These are phyloP conservation scores for Champsocephalus gunnari DNA, from an alignment of 2,797 vertebrate species.

Conservation along the genomic window DNA sequence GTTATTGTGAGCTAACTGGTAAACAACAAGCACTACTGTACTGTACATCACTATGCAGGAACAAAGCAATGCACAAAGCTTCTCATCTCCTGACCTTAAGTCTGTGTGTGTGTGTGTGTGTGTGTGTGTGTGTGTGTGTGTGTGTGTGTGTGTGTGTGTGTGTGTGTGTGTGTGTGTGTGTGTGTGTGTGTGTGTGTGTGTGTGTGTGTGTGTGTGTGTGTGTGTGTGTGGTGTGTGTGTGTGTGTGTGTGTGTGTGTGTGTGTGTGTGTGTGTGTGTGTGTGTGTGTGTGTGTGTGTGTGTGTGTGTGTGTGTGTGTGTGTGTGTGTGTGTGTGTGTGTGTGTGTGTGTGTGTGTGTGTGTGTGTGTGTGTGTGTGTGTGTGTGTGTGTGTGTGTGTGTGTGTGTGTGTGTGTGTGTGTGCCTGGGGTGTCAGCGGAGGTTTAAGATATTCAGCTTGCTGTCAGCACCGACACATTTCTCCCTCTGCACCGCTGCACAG, in stretches of 20 bases:
- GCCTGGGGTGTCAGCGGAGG: slow-evolving; percentile 81
- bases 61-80: slow-evolving; percentile 76
- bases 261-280: slow-evolving; percentile 21
- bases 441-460: slow-evolving; percentile 86
- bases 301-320: slow-evolving; percentile 34
- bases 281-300: slow-evolving; percentile 13
- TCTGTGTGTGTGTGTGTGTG: slow-evolving; percentile 11
- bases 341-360: slow-evolving; percentile 28
- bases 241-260: slow-evolving; percentile 25
- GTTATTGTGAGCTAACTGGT: slow-evolving; percentile 74
- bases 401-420: slow-evolving; percentile 20
- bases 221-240: background rate
- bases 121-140: slow-evolving; percentile 26
- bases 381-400: no score
- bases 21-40: slow-evolving; percentile 80
- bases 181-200: slow-evolving; percentile 34
- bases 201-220: slow-evolving; percentile 52
- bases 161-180: slow-evolving; percentile 12
- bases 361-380: slow-evolving; percentile 24
- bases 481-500: slow-evolving; percentile 86
- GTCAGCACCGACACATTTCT: slow-evolving; percentile 88
- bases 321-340: slow-evolving; percentile 52
- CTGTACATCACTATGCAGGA: slow-evolving; percentile 77
- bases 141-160: slow-evolving; percentile 22
- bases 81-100: slow-evolving; percentile 78